phyloP scores from a whole-genome alignment of 2,888 invertebrate genomes.

The Tineola bisselliella region DNA sequence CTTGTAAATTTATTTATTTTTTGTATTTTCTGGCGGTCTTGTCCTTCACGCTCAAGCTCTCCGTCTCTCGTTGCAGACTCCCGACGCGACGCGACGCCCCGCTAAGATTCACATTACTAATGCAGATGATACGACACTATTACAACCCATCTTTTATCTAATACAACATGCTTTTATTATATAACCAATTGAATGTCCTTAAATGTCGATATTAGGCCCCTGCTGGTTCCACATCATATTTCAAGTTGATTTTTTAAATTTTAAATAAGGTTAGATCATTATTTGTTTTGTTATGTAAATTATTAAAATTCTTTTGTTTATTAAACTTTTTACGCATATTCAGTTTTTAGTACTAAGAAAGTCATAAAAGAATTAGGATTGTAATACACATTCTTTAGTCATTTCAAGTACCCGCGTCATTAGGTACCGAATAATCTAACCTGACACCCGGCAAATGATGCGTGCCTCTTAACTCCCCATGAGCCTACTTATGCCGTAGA shows the following conservation, averaged over 20 bases:
- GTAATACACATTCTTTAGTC: neutral
- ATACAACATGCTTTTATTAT: conserved; percentile 61
- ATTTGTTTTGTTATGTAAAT: conserved; percentile 6
- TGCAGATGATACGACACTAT: conserved; percentile 62
- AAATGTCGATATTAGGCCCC: conserved; percentile 50
- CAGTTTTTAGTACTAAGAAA: neutral
- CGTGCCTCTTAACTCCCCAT: conserved; percentile 40
- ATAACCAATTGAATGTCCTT: conserved; percentile 56
- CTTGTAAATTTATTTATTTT: conserved; percentile 50
- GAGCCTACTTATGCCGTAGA: conserved; percentile 47
- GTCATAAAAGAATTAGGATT: conserved; percentile 19
- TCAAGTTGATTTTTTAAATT: conserved; percentile 30
- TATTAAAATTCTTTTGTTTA: neutral
- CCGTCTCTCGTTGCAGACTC: neutral
- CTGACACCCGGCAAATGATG: conserved; percentile 58
- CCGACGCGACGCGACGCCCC: conserved; percentile 36
- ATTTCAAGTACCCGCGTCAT: conserved; percentile 39
- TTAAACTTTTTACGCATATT: neutral
- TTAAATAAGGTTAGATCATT: conserved; percentile 36
- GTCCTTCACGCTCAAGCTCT: conserved; percentile 22
- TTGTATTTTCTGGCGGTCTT: conserved; percentile 30
- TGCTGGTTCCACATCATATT: conserved; percentile 42
- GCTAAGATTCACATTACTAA: conserved; percentile 51
- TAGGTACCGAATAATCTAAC: conserved; percentile 40
- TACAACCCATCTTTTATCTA: conserved; percentile 62